phyloP scores from a whole-genome alignment of 2,888 invertebrate species.

The Aquatica leii region DNA sequence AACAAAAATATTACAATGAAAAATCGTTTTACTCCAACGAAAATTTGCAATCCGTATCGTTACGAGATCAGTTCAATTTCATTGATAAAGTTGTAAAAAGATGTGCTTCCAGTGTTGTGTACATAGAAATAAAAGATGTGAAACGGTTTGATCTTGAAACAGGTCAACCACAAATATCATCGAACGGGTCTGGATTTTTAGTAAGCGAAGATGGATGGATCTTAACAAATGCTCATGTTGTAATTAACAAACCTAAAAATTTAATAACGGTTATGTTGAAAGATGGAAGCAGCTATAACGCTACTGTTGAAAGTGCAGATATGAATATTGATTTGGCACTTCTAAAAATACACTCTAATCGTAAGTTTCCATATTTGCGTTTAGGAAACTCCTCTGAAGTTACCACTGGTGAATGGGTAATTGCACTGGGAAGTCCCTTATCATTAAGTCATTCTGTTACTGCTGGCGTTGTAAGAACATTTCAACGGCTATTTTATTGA shows the following conservation, averaged over 20 bases:
- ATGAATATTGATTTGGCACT: constrained; percentile 87
- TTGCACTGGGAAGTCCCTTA: constrained; percentile 93
- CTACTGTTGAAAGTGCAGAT: constrained; percentile 84
- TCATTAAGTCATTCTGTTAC: constrained; percentile 91
- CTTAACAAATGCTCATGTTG: constrained; percentile 94
- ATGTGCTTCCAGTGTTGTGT: constrained; percentile 86
- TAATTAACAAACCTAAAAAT: constrained; percentile 78
- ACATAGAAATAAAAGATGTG: constrained; percentile 84
- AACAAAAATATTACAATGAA: too few relatives aligned
- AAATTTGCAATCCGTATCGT: constrained; percentile 15
- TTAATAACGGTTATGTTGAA: constrained; percentile 70
- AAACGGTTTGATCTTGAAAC: constrained; percentile 73
- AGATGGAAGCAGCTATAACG: constrained; percentile 63
- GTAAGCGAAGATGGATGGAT: constrained; percentile 87
- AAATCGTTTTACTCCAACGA: too few relatives aligned
- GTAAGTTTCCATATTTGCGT: constrained; percentile 77
- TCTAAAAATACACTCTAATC: constrained; percentile 73
- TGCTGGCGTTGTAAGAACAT: constrained; percentile 84
- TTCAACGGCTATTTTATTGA: too few relatives aligned
- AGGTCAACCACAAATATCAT: constrained; percentile 71
- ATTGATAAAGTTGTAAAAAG: constrained; percentile 89
- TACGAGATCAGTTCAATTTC: constrained; percentile 75
- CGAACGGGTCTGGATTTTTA: constrained; percentile 93
- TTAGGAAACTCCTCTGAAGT: constrained; percentile 79
- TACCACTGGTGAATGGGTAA: constrained; percentile 91